Evolutionary conservation across 2,797 vertebrate species (phyloP), one percentile per base, ranked within the genome.

Genomic region (Sandelia bainsii): DNA sequence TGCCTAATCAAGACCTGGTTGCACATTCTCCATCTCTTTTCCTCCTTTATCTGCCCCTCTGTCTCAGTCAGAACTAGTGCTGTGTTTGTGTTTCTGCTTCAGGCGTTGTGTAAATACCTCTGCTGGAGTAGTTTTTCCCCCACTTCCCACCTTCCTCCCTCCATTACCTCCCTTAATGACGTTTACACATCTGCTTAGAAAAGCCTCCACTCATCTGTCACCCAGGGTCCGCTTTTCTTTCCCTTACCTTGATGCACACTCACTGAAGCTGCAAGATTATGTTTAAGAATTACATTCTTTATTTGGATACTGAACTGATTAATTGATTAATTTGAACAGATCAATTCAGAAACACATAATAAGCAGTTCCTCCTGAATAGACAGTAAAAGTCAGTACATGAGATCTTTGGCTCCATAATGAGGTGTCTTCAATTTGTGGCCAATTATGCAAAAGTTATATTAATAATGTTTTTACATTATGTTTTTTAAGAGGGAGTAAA

Each of bases 21-120:
- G 48, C 37, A 45, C 19, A 34, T 67, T 64, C 57, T 65, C 19
- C 22, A 5, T 73, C 23, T 88, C 52, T 72, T 44, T 75, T 62
- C 19, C 65, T 67, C 56, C 4, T 73, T 23, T 58, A 51, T 25
- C 54, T 67, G 37, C 66, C 20, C 10, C 48, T 56, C 57, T 20
- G 45, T 70, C 51, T 84, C 77, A 71, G 82, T 84, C 82, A 86
- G 90, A 85, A 69, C 74, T 75, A 65, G 13, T 61, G 60, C 63
- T 76, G 76, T 93, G 87, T 95, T 94, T 94, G 92, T 83, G 79
- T 93, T 94, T 93, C 93, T 93, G 92, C 92, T 94, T 85, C 77
- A 88, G 89, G 91, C 90, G 32, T 74, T 89, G 84, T 69, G 91
- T 90, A 94, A 95, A 94, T 85, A 93, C 88, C 86, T 91, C 87